These are phyloP conservation scores for Dromas ardeola DNA, from an alignment of 2,113 vertebrate genomes.

Conservation along the genomic window DNA sequence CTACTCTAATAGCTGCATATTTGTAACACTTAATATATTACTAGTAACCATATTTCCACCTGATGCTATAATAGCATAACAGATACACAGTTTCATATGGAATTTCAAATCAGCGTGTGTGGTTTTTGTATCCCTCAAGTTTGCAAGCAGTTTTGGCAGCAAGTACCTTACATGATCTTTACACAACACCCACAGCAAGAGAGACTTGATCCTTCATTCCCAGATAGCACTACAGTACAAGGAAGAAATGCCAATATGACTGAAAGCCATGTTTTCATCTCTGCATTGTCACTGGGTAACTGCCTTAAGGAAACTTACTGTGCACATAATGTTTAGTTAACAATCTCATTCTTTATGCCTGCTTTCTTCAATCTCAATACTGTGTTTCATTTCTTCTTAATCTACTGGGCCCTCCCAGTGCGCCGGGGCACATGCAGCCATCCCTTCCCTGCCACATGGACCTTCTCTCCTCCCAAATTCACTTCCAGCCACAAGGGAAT, in stretches of 20 bases:
- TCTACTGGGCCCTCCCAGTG: neutral
- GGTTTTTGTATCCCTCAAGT: neutral
- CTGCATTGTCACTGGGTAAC: neutral
- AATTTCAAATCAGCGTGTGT: neutral
- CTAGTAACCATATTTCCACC: neutral
- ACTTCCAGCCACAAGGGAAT: neutral
- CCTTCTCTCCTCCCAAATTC: neutral
- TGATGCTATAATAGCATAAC: neutral
- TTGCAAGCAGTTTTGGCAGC: neutral
- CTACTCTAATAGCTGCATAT: neutral
- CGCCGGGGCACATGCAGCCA: rapidly evolving
- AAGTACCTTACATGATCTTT: neutral
- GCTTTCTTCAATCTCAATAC: neutral
- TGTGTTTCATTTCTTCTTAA: neutral
- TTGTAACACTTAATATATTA: neutral
- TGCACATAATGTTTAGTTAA: neutral
- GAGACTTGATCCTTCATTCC: neutral
- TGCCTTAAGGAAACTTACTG: neutral
- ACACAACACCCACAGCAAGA: neutral
- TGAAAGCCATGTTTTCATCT: neutral
- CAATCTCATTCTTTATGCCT: neutral
- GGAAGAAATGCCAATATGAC: neutral
- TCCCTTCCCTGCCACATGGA: neutral
- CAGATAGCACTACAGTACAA: neutral
- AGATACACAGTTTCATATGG: neutral